Evolutionary conservation across 2,113 vertebrate genomes (phyloP).

Genomic region (human): DNA sequence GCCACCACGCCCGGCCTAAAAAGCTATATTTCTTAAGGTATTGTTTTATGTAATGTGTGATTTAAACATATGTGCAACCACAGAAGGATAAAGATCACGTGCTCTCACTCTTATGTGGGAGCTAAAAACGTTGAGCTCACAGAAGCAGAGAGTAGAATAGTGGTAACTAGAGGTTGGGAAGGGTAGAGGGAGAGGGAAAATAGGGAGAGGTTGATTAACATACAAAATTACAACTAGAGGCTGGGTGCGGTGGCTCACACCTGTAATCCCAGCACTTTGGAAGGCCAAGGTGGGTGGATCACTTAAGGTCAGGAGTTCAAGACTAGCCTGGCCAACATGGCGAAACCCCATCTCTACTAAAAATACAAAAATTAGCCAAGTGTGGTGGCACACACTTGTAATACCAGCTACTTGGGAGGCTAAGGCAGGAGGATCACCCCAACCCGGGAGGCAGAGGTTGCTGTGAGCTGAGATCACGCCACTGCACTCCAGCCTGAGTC

Average conservation of each 20-base stretch:
- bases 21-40: neutral
- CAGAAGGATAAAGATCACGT: neutral
- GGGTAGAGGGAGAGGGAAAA: neutral
- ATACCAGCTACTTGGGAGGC: neutral
- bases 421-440: neutral
- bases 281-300: neutral
- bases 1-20: neutral
- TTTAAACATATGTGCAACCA: neutral
- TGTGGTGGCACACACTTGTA: neutral
- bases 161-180: neutral
- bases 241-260: neutral
- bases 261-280: neutral
- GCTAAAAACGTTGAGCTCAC: neutral
- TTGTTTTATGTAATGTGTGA: neutral
- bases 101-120: neutral
- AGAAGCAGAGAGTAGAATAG: neutral
- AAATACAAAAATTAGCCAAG: neutral
- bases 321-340: neutral
- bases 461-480: neutral
- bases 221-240: neutral
- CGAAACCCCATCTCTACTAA: neutral
- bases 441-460: neutral
- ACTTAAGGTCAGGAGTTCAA: neutral
- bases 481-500: neutral
- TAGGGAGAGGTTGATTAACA: neutral